Conservation (phyloP, 2,888 invertebrate species). For the Mongoloraphidia duomilia region DNA sequence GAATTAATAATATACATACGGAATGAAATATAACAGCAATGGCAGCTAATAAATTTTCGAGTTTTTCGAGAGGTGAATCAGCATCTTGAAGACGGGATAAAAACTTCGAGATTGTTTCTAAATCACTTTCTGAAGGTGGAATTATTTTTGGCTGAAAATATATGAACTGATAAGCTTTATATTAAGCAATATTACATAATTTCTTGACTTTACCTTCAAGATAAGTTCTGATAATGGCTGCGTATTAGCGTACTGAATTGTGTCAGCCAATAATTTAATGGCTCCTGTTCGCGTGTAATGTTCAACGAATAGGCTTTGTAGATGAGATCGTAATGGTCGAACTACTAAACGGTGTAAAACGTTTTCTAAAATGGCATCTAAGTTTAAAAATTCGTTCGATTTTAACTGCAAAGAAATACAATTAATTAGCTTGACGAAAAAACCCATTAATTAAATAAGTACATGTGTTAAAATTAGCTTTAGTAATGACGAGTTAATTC, state of each 20-base stretch:
- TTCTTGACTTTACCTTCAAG: constrained; percentile 39
- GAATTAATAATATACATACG: constrained; percentile 31
- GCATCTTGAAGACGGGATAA: constrained; percentile 76
- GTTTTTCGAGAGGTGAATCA: constrained; percentile 83
- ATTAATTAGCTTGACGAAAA: background rate
- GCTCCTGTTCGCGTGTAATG: constrained; percentile 68
- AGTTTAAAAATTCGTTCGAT: constrained; percentile 82
- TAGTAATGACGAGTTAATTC: too few species aligned
- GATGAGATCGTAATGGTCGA: constrained; percentile 65
- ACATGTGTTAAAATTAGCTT: too few species aligned
- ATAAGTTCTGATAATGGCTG: constrained; percentile 54
- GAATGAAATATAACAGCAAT: constrained; percentile 79
- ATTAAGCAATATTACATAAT: background rate
- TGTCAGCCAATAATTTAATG: constrained; percentile 56
- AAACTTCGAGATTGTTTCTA: constrained; percentile 64
- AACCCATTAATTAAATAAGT: too few species aligned
- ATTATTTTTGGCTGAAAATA: constrained; percentile 48
- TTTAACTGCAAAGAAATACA: constrained; percentile 43
- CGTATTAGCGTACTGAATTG: constrained; percentile 52
- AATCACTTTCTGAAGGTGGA: constrained; percentile 58
- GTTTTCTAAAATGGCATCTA: constrained; percentile 88
- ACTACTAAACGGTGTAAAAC: constrained; percentile 89
- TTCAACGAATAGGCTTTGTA: constrained; percentile 74
- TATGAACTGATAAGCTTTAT: constrained; percentile 3
- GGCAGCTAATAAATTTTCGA: constrained; percentile 79